Conservation (phyloP, 2,888 invertebrate genomes). For the Girardia tigrina region DNA sequence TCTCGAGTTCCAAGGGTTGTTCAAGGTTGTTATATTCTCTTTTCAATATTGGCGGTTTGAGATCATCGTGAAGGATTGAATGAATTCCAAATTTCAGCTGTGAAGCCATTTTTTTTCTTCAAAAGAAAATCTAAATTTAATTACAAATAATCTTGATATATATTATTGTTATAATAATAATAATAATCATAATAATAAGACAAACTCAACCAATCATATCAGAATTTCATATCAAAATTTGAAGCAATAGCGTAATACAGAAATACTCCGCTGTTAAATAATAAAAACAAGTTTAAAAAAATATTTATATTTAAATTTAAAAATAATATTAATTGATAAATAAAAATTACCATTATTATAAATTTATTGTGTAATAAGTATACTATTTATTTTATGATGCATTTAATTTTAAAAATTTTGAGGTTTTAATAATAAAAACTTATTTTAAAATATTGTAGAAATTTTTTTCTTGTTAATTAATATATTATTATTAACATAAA, state of each 20-base stretch:
- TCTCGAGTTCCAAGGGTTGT: not conserved
- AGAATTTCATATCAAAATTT: not conserved
- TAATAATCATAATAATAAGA: slow-evolving; percentile 5
- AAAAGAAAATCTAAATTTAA: slow-evolving; percentile 14
- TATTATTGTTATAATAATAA: slow-evolving; percentile 10
- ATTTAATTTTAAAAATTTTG: no score
- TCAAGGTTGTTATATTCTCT: not conserved
- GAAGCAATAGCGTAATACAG: slow-evolving; percentile 12
- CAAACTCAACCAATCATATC: slow-evolving; percentile 15
- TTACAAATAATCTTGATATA: not conserved
- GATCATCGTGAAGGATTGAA: not conserved
- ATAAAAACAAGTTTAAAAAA: not conserved
- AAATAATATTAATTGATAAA: no score
- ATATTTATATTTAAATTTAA: no score
- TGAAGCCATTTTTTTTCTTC: not conserved
- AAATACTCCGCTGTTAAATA: not conserved
- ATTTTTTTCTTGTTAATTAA: no score
- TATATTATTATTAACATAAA: no score
- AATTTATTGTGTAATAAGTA: no score
- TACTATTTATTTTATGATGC: no score
- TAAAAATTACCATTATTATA: no score
- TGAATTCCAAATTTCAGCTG: slow-evolving; percentile 20
- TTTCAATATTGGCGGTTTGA: not conserved
- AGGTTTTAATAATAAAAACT: no score
- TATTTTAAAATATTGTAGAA: no score